phyloP scores from a whole-genome alignment of 2,113 vertebrate species.

The Tetraodon nigroviridis region DNA sequence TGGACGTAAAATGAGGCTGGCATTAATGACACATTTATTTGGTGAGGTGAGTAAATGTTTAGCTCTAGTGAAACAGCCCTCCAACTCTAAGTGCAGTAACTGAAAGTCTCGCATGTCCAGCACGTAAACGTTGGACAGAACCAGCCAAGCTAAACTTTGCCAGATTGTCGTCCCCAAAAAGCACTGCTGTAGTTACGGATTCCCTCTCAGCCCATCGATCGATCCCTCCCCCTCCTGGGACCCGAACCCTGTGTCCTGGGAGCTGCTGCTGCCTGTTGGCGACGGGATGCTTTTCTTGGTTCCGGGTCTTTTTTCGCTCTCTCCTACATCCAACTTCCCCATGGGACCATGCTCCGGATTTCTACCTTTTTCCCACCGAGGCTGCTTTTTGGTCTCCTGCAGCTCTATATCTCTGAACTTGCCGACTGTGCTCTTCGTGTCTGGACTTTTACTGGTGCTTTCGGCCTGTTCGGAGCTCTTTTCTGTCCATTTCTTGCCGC shows the following conservation, averaged over 20 bases:
- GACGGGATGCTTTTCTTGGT: slow-evolving; percentile 47
- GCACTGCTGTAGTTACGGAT: not conserved
- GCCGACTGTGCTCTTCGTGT: slow-evolving; percentile 8
- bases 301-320: slow-evolving; percentile 12
- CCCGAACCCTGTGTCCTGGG: slow-evolving; percentile 72
- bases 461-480: not conserved
- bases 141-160: no score
- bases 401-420: slow-evolving; percentile 42
- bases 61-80: no score
- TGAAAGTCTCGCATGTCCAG: no score
- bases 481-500: slow-evolving; percentile 7
- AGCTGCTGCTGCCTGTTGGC: slow-evolving; percentile 66
- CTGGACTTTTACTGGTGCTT: slow-evolving; percentile 6
- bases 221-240: slow-evolving; percentile 61
- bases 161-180: not conserved
- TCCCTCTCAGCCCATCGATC: slow-evolving; percentile 9
- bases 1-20: no score
- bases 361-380: slow-evolving; percentile 21
- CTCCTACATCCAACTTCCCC: slow-evolving; percentile 8
- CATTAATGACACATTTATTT: no score
- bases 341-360: slow-evolving; percentile 15
- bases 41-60: no score
- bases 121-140: no score
- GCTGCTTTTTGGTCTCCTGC: slow-evolving; percentile 27
- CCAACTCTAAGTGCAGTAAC: no score